Base-by-base conservation (phyloP, 2,113 vertebrate genomes). In the Saguinus imperator region DNA sequence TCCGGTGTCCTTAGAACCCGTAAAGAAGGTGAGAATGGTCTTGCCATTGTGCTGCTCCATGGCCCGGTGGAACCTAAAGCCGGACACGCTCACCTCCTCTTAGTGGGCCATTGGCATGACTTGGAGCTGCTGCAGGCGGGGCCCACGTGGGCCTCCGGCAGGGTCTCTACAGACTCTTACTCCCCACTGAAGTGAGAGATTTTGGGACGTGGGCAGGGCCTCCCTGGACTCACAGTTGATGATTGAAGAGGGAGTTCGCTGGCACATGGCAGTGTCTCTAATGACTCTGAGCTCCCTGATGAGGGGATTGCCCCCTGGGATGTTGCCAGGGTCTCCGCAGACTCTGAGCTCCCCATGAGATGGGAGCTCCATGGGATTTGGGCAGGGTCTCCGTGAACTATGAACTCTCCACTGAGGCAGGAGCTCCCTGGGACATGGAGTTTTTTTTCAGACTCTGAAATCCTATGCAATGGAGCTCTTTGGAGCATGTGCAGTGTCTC, bases 11-110 rank as follows among this genome's bases (percentile, higher is more conserved):
- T 99, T 99, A 93, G 99, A 98, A 0, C 99, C 99, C 45, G 99
- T 99, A 97, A 99, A 99, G 94, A 99, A 99, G 12, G 98, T 99
- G 97, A 99, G 99, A 87, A 99, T 98, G 45, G 99, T 98, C 93
- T 99, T 99, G 35, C 98, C 99, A 23, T 98, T 98, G 86, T 99
- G 98, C 48, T 98, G 97, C 96, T 99, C 98, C 91, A 99, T 98
- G 20, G 99, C 99, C 91, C 95, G 91, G 82, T 85, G 97, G 96
- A 99, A 99, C 75, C 99, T 99, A 82, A 99, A 99, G 0, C 99
- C 99, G 0, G 95, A 98, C 17, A 99, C 99, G 4, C 97, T 97
- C n/a, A 99, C 95, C 94, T 99, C 99, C 94, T 99, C 98, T 95
- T 98, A 99, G 27, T 4, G 8, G 18, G 95, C 98, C 98, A 98